phyloP scores from a whole-genome alignment of 2,888 invertebrate genomes.

The Agrypnus murinus region DNA sequence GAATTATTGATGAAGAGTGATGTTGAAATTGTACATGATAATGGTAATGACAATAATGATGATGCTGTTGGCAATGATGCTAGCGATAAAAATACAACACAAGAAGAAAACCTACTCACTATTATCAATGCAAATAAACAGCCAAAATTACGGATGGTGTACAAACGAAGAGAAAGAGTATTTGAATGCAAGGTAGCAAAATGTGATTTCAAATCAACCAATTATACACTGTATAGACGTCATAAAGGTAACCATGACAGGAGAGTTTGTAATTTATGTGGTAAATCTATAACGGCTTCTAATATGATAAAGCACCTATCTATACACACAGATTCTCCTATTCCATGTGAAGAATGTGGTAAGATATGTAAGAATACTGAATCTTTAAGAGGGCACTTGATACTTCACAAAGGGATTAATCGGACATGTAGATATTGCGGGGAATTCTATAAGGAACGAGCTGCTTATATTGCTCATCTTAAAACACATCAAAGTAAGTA shows the following conservation, averaged over 20 bases:
- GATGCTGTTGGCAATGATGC: no score
- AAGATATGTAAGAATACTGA: conserved; percentile 54
- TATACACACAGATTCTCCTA: conserved; percentile 61
- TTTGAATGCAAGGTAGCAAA: no score
- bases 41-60: no score
- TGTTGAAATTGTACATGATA: no score
- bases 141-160: no score
- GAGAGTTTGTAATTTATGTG: conserved; percentile 63
- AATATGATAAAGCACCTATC: conserved; percentile 62
- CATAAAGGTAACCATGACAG: not conserved
- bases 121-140: no score
- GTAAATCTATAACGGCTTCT: conserved; percentile 61
- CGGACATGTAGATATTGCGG: conserved; percentile 64
- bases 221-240: not conserved
- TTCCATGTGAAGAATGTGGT: conserved; percentile 56
- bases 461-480: conserved; percentile 30
- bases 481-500: conserved; percentile 41
- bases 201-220: no score
- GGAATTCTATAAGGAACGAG: conserved; percentile 60
- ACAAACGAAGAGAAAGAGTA: no score
- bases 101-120: no score
- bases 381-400: conserved; percentile 62
- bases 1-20: not conserved
- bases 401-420: conserved; percentile 60
- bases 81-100: no score